Base-by-base conservation (phyloP, 2,888 invertebrate species). In the Heteropelma amictum region DNA sequence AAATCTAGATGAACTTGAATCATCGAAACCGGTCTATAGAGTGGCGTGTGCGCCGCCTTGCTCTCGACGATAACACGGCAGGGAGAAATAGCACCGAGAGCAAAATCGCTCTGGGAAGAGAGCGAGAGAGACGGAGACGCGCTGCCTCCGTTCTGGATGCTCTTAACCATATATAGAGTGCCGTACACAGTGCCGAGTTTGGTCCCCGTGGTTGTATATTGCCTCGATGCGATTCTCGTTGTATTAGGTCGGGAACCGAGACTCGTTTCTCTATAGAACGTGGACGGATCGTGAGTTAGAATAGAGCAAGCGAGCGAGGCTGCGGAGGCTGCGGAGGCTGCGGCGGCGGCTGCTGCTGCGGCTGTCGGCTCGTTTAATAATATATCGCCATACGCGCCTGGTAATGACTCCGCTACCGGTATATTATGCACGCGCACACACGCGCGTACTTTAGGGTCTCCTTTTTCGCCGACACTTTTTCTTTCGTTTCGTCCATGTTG, bases 241-340 rank as follows among this genome's bases (percentile, higher is more conserved):
- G 86, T 83, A 86, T 85, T 83, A 86, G 87, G 87, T 87, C 86
- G 86, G 87, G 87, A 85, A 83, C 84, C 79, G 79, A 80, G 78
- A 79, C 79, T 76, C 70, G 69, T 71, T 71, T 80, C 79, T 54
- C 12, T 84, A 79, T 79, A 81, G 78, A 80, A 79, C 83, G 79
- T 82, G 81, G 79, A 54, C 21, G 35, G 23, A 56, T 56, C 40
- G 6, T 26, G 85, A 83, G 82, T 83, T 84, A 81, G 82, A 85
- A 81, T 80, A 83, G 83, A 78, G 78, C n/a, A n/a, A n/a, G n/a
- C n/a, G n/a, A n/a, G 21, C 54, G 35, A 7, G n/a, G n/a, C n/a
- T n/a, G n/a, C n/a, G n/a, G n/a, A n/a, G n/a, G n/a, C n/a, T n/a
- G n/a, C n/a, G n/a, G n/a, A n/a, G n/a, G n/a, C n/a, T n/a, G n/a